Conservation (phyloP, 2,888 invertebrate species). For the Petrophora chlorosata region DNA sequence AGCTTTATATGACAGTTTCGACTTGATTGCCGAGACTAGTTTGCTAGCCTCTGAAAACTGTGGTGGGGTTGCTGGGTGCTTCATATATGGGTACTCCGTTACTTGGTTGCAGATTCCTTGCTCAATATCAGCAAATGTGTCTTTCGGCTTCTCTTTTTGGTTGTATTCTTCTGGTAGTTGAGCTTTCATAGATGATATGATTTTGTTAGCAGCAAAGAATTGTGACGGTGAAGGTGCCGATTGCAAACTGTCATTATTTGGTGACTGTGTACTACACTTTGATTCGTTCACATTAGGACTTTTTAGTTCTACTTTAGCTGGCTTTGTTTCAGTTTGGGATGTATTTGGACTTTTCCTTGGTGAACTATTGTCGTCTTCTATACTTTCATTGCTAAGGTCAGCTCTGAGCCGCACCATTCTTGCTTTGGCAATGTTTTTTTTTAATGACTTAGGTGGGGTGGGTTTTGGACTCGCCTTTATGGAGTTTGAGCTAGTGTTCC, state of each 20-base stretch:
- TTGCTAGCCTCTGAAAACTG: conserved; percentile 77
- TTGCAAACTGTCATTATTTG: conserved; percentile 61
- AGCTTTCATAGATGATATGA: conserved; percentile 76
- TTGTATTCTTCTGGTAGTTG: conserved; percentile 71
- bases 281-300: conserved; percentile 35
- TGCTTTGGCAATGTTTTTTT: conserved; percentile 56
- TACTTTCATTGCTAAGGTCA: conserved; percentile 52
- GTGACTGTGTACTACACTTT: conserved; percentile 52
- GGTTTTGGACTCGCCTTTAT: conserved; percentile 28
- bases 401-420: conserved; percentile 49
- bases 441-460: conserved; percentile 46
- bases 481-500: neutral
- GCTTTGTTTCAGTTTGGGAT: conserved; percentile 47
- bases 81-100: conserved; percentile 71
- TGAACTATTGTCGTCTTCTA: conserved; percentile 47
- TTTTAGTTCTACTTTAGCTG: conserved; percentile 32
- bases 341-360: conserved; percentile 42
- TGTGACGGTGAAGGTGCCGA: conserved; percentile 72
- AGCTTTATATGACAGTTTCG: conserved; percentile 64
- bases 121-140: conserved; percentile 76
- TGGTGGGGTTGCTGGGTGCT: conserved; percentile 74
- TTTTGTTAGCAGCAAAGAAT: conserved; percentile 76
- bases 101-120: conserved; percentile 71
- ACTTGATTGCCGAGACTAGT: conserved; percentile 74
- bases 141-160: conserved; percentile 62